Conservation (phyloP, 2,888 invertebrate species). For the Pandemis cinnamomeana region DNA sequence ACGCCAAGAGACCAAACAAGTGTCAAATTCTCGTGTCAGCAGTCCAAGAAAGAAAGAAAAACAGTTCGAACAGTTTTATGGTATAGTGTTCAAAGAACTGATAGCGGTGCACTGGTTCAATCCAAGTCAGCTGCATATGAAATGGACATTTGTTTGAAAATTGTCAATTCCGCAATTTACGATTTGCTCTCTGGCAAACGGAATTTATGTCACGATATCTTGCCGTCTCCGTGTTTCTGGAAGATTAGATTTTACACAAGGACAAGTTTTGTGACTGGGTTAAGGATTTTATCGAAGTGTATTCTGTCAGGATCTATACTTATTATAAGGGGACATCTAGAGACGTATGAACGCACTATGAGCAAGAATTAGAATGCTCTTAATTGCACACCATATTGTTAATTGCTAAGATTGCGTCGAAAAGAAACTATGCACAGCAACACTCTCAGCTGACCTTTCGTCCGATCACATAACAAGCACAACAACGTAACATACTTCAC, state of each 20-base stretch:
- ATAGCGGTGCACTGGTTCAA: neutral
- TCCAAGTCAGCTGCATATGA: neutral
- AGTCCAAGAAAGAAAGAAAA: neutral
- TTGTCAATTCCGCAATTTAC: slow-evolving; percentile 9
- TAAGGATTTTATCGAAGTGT: neutral
- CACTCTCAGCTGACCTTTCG: neutral
- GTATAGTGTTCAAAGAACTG: neutral
- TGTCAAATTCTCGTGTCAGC: neutral
- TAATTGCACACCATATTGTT: neutral
- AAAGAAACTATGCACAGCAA: neutral
- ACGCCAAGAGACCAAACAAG: neutral
- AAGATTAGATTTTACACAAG: neutral
- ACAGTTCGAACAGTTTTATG: neutral
- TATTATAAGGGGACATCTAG: neutral
- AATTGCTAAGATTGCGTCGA: neutral
- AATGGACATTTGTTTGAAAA: slow-evolving; percentile 1
- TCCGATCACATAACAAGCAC: too few species aligned
- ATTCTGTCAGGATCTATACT: neutral
- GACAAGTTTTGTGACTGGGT: slow-evolving; percentile 1
- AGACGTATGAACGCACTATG: neutral
- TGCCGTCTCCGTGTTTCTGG: slow-evolving; percentile 2
- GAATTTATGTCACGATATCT: slow-evolving; percentile 5
- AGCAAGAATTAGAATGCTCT: neutral
- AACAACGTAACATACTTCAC: too few species aligned
- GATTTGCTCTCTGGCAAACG: slow-evolving; percentile 1